Conservation (phyloP, 2,888 invertebrate genomes). For the Odontomyia ornata region DNA sequence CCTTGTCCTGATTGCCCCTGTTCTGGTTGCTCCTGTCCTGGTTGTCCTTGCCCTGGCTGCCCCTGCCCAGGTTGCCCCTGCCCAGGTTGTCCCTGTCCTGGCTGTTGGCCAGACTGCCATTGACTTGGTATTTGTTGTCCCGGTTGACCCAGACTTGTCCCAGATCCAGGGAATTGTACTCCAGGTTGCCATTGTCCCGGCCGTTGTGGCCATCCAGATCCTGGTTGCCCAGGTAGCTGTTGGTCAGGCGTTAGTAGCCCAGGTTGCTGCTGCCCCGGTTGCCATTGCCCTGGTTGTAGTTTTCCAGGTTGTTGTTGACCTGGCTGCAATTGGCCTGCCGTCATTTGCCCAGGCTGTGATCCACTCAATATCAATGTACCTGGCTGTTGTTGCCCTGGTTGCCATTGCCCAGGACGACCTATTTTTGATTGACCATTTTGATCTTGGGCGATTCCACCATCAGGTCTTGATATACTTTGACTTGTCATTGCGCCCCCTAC, state of each 20-base stretch:
- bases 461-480: not conserved
- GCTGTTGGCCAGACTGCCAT: not conserved
- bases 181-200: not conserved
- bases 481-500: not conserved
- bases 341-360: not conserved
- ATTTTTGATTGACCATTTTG: constrained; percentile 8
- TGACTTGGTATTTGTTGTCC: not conserved
- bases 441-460: not conserved
- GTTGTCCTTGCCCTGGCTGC: not conserved
- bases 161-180: not conserved
- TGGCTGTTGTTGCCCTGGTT: constrained; percentile 10
- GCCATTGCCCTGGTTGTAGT: not conserved
- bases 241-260: not conserved
- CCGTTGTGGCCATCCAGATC: not conserved
- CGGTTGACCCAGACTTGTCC: not conserved
- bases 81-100: not conserved
- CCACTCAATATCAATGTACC: not conserved
- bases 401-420: constrained; percentile 7
- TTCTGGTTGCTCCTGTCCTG: not conserved
- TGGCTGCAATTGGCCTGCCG: not conserved
- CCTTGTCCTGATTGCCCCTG: not conserved
- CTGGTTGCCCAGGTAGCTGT: not conserved
- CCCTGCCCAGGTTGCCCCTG: not conserved
- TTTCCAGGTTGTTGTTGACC: not conserved
- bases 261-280: not conserved